Evolutionary conservation across 1,140 invertebrate genomes (phyloP), one percentile per base, ranked within the genome.

Genomic region (Drosophila auraria): DNA sequence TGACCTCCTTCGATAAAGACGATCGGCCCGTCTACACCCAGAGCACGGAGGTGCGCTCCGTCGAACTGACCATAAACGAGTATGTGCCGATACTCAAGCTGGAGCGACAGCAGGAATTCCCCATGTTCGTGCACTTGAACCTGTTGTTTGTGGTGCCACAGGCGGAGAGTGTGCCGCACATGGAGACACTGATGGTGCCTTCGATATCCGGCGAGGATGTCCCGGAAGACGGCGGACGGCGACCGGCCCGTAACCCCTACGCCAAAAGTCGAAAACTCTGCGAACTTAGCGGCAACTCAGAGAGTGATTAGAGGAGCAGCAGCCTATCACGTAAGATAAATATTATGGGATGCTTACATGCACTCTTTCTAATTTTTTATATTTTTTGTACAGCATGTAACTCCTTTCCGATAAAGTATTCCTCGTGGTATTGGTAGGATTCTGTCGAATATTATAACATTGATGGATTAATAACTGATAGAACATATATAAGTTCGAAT

Each of bases 81-180:
- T 95, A 96, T 89, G 94, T 95, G 70, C 93, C 94, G 42, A 90
- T 96, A n/a, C 94, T 96, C 93, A 89, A 93, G 14, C 90, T 96
- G 40, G 95, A 96, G 27, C 93, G 94, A 33, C 94, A 95, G 49
- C 82, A 96, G 30, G 94, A 94, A 53, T 96, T 96, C 93, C 96
- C 96, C 2, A 78, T 96, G 51, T 93, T 95, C 50, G 94, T 96
- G 86, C 96, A 95, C 4, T 95, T 96, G 5, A 96, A 96, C 80
- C 94, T 96, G 92, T 93, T 96, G 87, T 94, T 96, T 49, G 95
- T 95, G 1, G 94, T 95, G 44, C 95, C 95, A 7, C 70, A 80
- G 38, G 81, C 92, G 40, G 80, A 87, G 56, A 38, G 79, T 49
- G 76, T 82, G 15, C 80, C 74, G 1, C 58, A 59, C 17, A 66